Evolutionary conservation across 1,140 invertebrate genomes (phyloP).

Genomic region (Steinernema feltiae): DNA sequence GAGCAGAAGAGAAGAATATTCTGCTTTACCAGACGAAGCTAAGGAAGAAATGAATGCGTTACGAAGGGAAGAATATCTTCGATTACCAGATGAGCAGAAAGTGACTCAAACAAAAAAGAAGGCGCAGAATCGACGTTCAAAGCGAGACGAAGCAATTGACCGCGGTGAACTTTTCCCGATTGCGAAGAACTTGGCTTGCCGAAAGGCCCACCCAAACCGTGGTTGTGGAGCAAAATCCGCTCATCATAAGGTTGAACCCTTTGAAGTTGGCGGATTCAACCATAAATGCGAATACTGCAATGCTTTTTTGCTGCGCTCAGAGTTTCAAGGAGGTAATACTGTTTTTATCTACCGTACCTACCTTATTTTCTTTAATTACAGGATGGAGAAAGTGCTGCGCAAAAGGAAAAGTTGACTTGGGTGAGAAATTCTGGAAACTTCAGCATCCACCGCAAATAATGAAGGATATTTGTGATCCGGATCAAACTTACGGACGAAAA

Average conservation of each 20-base stretch:
- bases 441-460: background rate
- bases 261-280: background rate
- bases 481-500: background rate
- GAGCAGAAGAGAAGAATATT: no score
- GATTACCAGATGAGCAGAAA: no score
- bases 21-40: no score
- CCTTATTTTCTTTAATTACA: no score
- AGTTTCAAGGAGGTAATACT: no score
- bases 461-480: background rate
- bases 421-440: no score
- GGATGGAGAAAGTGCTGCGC: background rate
- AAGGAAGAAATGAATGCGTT: no score
- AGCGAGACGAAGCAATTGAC: background rate
- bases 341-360: no score
- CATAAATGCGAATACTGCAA: background rate
- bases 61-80: no score
- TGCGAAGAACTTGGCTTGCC: background rate
- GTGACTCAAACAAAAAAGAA: no score
- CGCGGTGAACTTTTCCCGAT: background rate
- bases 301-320: background rate
- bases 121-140: background rate
- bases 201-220: background rate
- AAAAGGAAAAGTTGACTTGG: background rate
- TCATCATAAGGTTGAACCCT: background rate
- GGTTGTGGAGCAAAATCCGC: background rate